Conservation (phyloP, 2,113 vertebrate species). For the Passer montanus region DNA sequence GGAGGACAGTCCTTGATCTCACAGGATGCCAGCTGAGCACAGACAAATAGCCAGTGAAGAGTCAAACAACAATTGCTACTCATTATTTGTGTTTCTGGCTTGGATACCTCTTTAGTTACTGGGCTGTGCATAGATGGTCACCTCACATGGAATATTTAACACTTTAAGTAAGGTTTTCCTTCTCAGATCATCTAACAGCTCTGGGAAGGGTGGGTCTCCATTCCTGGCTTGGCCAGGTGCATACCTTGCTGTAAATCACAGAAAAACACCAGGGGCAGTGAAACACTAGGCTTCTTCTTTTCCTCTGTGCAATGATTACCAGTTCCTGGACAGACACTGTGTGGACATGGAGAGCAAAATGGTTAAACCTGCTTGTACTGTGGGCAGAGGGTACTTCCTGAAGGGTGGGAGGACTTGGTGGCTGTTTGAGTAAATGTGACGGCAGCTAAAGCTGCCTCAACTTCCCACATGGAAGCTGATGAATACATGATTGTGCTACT, state of each 20-base stretch:
- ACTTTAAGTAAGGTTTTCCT: neutral
- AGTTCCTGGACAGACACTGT: neutral
- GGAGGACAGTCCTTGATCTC: neutral
- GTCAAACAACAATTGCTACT: neutral
- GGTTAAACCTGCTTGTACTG: no score
- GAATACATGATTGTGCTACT: neutral
- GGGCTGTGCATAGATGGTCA: neutral
- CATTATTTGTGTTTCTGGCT: neutral
- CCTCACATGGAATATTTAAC: neutral
- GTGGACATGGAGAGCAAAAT: neutral
- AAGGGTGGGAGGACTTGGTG: neutral
- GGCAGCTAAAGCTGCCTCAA: neutral
- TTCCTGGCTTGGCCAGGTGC: neutral
- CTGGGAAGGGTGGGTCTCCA: neutral
- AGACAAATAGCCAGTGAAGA: neutral
- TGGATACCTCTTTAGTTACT: neutral
- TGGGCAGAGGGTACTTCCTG: neutral
- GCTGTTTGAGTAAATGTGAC: neutral
- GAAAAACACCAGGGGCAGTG: neutral
- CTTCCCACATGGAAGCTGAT: neutral
- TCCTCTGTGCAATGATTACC: neutral
- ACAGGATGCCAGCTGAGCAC: neutral
- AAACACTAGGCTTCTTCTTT: neutral
- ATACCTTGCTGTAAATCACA: neutral
- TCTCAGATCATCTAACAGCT: neutral